phyloP scores from a whole-genome alignment of 2,888 invertebrate genomes.

The Sinopyrophorus schimmeli region DNA sequence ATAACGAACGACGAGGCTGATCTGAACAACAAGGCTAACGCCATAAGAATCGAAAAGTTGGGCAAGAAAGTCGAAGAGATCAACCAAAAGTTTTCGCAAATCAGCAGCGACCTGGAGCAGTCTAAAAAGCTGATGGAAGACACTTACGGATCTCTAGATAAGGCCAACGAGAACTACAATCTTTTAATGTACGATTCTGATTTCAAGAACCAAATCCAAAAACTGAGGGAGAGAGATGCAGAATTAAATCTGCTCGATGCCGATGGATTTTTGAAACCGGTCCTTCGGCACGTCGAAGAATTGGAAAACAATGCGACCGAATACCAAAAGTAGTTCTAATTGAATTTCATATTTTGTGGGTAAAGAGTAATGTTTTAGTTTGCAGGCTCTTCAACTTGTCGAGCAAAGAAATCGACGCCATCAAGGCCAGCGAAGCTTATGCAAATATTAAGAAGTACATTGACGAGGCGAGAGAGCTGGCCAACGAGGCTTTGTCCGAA shows the following conservation, averaged over 20 bases:
- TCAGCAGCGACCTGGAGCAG: conserved; percentile 38
- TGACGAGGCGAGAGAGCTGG: conserved; percentile 65
- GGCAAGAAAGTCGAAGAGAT: conserved; percentile 34
- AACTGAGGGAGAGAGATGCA: conserved; percentile 22
- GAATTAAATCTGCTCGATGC: conserved; percentile 20
- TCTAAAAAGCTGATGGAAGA: conserved; percentile 33
- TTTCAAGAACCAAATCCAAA: conserved; percentile 23
- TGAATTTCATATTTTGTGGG: conserved; percentile 1
- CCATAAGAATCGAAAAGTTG: conserved; percentile 9
- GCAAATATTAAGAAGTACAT: conserved; percentile 76
- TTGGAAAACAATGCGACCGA: conserved; percentile 67
- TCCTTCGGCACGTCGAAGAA: conserved; percentile 70
- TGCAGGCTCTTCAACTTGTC: conserved; percentile 47
- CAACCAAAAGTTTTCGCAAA: conserved; percentile 34
- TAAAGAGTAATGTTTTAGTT: conserved; percentile 2
- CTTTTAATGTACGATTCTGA: conserved; percentile 23
- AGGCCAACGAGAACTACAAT: conserved; percentile 38
- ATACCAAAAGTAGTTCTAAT: conserved; percentile 59
- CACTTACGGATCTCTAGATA: conserved; percentile 36
- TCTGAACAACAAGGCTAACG: conserved; percentile 34
- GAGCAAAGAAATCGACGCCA: conserved; percentile 62
- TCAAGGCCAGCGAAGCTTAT: conserved; percentile 68
- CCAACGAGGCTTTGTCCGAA: conserved; percentile 59
- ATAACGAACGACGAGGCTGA: conserved; percentile 33
- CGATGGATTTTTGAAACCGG: conserved; percentile 22